These are phyloP conservation scores for Lepilemur septentrionalis DNA, from an alignment of 2,797 vertebrate genomes.

Conservation along the genomic window DNA sequence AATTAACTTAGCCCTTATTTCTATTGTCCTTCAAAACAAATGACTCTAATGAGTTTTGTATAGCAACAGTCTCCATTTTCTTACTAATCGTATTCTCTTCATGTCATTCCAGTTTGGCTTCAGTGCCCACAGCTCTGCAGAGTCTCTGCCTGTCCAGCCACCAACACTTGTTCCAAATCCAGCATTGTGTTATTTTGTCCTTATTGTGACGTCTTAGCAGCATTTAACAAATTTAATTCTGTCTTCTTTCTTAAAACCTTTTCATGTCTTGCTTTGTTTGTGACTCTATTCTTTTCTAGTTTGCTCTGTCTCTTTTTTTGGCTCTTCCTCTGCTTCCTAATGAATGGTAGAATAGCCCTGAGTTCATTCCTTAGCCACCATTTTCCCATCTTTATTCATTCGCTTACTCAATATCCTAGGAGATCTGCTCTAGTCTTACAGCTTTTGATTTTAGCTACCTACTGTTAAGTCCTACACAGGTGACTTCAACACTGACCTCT, in stretches of 20 bases:
- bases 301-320: not conserved
- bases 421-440: not conserved
- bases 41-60: not conserved
- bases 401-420: not conserved
- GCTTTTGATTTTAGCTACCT: not conserved
- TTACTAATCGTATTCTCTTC: not conserved
- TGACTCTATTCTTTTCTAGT: not conserved
- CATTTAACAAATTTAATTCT: not conserved
- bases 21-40: not conserved
- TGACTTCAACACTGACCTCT: not conserved
- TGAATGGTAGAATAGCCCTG: not conserved
- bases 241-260: not conserved
- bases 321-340: not conserved
- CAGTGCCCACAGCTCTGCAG: not conserved
- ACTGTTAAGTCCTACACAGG: not conserved
- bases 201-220: not conserved
- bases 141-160: not conserved
- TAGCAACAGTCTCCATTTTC: not conserved
- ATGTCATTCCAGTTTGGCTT: not conserved
- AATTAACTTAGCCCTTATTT: not conserved
- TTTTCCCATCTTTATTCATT: not conserved
- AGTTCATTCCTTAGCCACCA: not conserved
- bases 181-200: not conserved
- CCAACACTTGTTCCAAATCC: not conserved
- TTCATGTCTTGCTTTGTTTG: not conserved